Evolutionary conservation across 2,888 invertebrate species (phyloP).

Genomic region (Aspidiotus rigidus): DNA sequence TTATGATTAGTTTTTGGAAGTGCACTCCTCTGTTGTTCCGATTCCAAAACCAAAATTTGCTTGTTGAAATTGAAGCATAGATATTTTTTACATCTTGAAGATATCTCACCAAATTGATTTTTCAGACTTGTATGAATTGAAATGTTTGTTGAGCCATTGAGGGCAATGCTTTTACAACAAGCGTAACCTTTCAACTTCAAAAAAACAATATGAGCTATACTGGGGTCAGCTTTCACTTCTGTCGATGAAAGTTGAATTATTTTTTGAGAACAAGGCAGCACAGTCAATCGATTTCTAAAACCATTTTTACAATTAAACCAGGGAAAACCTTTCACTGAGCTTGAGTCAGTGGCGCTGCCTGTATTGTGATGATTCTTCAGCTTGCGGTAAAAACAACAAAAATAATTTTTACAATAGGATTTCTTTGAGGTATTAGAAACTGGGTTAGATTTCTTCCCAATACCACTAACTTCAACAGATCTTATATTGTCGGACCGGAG

Average conservation of each 20-base stretch:
- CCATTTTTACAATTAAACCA: constrained; percentile 15
- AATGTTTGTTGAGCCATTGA: too few relatives aligned
- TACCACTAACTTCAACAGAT: too few relatives aligned
- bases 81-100: constrained; percentile 18
- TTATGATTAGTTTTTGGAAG: background rate
- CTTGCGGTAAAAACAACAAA: constrained; percentile 18
- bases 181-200: constrained; percentile 20
- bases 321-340: background rate
- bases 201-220: constrained; percentile 16
- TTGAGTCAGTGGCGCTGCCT: background rate
- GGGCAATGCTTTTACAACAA: constrained; percentile 7
- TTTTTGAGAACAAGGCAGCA: constrained; percentile 13
- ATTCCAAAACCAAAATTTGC: constrained; percentile 13
- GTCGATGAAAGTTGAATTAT: background rate
- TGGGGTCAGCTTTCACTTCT: constrained; percentile 4
- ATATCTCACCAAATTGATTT: background rate
- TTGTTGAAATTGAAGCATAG: constrained; percentile 13
- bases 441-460: background rate
- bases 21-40: constrained; percentile 20
- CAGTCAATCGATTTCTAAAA: constrained; percentile 11
- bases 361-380: constrained; percentile 7
- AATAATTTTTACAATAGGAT: constrained; percentile 14
- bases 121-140: background rate
- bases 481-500: too few relatives aligned
- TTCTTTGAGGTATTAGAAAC: background rate